Percentiles rank a stretch among this genome's conserved stretches.
These are phyloP conservation scores for Aulostomus chinensis DNA, from an alignment of 2,797 vertebrate genomes.

Conservation along the genomic window DNA sequence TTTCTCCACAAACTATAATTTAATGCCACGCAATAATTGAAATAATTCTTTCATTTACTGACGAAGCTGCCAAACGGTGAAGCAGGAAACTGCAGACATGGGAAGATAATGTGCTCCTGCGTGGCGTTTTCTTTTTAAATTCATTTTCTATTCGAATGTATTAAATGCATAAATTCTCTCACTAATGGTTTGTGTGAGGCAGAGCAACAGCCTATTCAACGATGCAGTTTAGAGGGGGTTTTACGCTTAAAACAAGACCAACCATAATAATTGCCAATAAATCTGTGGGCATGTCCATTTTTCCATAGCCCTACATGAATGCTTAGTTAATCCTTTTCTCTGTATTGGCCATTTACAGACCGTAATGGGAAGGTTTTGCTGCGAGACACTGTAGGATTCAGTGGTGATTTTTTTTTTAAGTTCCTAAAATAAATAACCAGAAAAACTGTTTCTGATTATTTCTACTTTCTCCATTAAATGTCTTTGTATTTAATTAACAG, in stretches of 20 bases:
- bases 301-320: slow-evolving; percentile 61
- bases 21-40: slow-evolving; percentile 74
- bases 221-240: slow-evolving; percentile 65
- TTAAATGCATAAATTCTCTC: slow-evolving; percentile 78
- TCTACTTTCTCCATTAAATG: slow-evolving; percentile 8
- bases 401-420: no score
- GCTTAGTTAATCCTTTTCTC: slow-evolving; percentile 65
- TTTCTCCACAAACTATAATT: slow-evolving; percentile 73
- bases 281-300: slow-evolving; percentile 68
- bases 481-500: neutral
- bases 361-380: slow-evolving; percentile 47
- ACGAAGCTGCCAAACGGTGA: slow-evolving; percentile 79
- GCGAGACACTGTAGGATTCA: slow-evolving; percentile 25
- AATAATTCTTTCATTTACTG: slow-evolving; percentile 79
- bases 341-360: slow-evolving; percentile 58
- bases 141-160: slow-evolving; percentile 78
- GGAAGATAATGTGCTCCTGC: slow-evolving; percentile 73
- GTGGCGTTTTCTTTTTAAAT: slow-evolving; percentile 71
- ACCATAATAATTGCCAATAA: slow-evolving; percentile 72
- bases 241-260: slow-evolving; percentile 76
- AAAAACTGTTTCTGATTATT: slow-evolving; percentile 9
- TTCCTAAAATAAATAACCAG: slow-evolving; percentile 57
- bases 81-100: slow-evolving; percentile 76
- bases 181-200: slow-evolving; percentile 75
- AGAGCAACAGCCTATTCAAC: slow-evolving; percentile 65